These are phyloP conservation scores for Coreoperca whiteheadi DNA, from an alignment of 2,113 vertebrate genomes.

Conservation along the genomic window DNA sequence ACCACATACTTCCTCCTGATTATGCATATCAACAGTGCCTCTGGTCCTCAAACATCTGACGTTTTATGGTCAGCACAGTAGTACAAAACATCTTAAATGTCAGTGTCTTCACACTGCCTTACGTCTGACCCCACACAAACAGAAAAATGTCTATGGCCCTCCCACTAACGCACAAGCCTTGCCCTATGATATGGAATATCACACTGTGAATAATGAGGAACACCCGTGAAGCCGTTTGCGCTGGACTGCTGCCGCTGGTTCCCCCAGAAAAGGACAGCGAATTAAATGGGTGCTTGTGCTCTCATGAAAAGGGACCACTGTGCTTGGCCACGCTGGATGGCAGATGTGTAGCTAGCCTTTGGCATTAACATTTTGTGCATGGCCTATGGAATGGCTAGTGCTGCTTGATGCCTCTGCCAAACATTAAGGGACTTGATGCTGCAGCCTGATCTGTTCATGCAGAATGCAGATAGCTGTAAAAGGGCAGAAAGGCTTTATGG, in stretches of 20 bases:
- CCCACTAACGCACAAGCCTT: constrained; percentile 43
- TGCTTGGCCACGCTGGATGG: constrained; percentile 63
- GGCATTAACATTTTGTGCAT: constrained; percentile 74
- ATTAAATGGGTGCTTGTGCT: constrained; percentile 79
- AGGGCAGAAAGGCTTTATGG: constrained; percentile 35
- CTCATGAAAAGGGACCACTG: constrained; percentile 70
- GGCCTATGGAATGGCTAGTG: constrained; percentile 51
- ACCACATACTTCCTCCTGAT: constrained; percentile 68
- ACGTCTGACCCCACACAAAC: constrained; percentile 51
- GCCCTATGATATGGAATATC: constrained; percentile 70
- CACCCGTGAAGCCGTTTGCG: constrained; percentile 65
- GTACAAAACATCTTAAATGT: constrained; percentile 66
- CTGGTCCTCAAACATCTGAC: constrained; percentile 50
- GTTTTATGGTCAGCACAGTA: constrained; percentile 38
- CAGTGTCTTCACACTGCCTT: constrained; percentile 53
- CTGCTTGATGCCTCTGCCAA: constrained; percentile 69
- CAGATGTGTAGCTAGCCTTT: constrained; percentile 79
- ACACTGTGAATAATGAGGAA: constrained; percentile 74
- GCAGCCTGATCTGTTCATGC: constrained; percentile 46
- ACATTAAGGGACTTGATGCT: constrained; percentile 50
- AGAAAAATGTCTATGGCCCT: constrained; percentile 54
- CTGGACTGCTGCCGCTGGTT: constrained; percentile 41
- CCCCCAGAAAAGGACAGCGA: constrained; percentile 56
- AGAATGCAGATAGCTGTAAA: constrained; percentile 44
- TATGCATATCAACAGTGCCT: constrained; percentile 63